Evolutionary conservation across 2,113 vertebrate genomes (phyloP).

Genomic region (Mesoclemmys tuberculata): DNA sequence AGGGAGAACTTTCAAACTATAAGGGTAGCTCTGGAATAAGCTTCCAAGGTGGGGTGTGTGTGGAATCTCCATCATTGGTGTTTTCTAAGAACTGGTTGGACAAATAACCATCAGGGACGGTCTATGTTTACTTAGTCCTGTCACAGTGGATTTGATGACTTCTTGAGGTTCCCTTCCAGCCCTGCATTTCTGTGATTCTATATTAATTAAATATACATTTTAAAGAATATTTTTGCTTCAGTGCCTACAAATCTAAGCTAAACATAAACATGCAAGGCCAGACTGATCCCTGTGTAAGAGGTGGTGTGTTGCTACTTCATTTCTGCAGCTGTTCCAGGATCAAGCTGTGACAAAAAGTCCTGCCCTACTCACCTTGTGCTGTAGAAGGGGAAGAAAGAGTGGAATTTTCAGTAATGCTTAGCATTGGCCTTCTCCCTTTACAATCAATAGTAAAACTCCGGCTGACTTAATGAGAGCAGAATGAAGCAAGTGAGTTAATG

Average conservation of each 20-base stretch:
- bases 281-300: not conserved
- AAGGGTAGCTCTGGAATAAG: not conserved
- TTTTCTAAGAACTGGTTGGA: not conserved
- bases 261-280: not conserved
- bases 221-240: not conserved
- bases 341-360: not conserved
- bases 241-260: not conserved
- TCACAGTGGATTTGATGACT: not conserved
- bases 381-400: not conserved
- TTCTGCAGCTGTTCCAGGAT: not conserved
- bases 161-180: not conserved
- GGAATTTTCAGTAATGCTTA: not conserved
- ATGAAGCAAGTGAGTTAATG: not conserved
- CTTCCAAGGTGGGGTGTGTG: not conserved
- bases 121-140: not conserved
- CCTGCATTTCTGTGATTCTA: not conserved
- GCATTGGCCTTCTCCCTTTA: not conserved
- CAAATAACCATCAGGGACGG: not conserved
- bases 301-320: not conserved
- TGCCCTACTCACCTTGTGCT: not conserved
- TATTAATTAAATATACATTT: not conserved
- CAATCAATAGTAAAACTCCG: not conserved
- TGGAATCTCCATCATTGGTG: not conserved
- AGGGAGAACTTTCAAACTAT: not conserved
- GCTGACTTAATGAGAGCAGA: not conserved